phyloP scores from a whole-genome alignment of 2,113 vertebrate genomes.

The Cervus canadensis region DNA sequence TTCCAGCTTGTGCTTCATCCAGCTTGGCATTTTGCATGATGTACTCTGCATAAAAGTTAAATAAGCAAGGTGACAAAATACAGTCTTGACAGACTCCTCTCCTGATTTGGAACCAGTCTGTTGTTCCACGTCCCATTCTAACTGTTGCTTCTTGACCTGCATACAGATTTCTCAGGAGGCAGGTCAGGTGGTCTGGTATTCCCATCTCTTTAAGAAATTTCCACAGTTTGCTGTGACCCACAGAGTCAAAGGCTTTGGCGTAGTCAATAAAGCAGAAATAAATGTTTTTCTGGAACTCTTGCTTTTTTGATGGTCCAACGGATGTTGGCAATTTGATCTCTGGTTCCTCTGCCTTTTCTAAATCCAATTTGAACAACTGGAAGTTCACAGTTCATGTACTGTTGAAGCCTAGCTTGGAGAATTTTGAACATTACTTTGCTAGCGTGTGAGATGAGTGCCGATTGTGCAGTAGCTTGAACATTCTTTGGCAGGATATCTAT shows the following conservation, averaged over 20 bases:
- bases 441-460: not conserved
- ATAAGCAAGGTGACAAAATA: not conserved
- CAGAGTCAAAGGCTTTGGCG: not conserved
- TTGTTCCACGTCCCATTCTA: not conserved
- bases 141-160: not conserved
- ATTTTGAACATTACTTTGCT: not conserved
- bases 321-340: not conserved
- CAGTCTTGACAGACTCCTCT: not conserved
- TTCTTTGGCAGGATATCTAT: not conserved
- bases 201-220: not conserved
- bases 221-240: not conserved
- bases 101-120: not conserved
- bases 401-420: not conserved
- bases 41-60: not conserved
- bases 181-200: not conserved
- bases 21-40: not conserved
- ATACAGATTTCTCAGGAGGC: not conserved
- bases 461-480: not conserved
- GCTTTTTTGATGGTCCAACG: not conserved
- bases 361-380: not conserved
- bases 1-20: not conserved
- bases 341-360: not conserved
- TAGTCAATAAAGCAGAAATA: not conserved
- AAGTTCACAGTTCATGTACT: not conserved
- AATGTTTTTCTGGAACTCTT: not conserved